These are phyloP conservation scores for Bombus pyrosoma DNA, from an alignment of 1,140 invertebrate species.

Conservation along the genomic window DNA sequence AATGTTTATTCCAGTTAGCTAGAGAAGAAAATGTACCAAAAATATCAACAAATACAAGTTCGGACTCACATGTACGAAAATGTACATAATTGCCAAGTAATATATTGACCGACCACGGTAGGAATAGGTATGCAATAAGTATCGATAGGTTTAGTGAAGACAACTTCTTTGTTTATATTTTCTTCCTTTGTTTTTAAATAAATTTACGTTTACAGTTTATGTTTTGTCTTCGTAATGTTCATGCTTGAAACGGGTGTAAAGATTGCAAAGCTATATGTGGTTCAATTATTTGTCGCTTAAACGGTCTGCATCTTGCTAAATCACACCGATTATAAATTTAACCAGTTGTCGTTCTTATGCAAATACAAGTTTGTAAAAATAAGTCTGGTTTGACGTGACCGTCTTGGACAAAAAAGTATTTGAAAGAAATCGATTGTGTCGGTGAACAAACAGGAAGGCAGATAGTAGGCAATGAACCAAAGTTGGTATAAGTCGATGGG, in stretches of 20 bases:
- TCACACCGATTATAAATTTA: neutral
- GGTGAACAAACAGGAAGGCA: conserved; percentile 30
- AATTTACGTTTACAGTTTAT: neutral
- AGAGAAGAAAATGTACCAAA: too few relatives aligned
- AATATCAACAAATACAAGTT: too few relatives aligned
- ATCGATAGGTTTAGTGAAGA: too few relatives aligned
- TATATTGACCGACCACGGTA: too few relatives aligned
- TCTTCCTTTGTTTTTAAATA: neutral
- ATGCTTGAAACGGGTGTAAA: neutral
- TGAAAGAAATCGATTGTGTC: conserved; percentile 28
- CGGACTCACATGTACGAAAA: too few relatives aligned
- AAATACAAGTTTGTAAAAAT: neutral
- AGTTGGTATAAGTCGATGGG: conserved; percentile 43
- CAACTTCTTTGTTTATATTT: too few relatives aligned
- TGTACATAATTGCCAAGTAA: too few relatives aligned
- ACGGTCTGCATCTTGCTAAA: neutral
- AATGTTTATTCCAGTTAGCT: too few relatives aligned
- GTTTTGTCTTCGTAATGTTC: neutral
- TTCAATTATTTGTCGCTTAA: neutral
- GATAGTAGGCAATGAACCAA: conserved; percentile 61
- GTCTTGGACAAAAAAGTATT: neutral
- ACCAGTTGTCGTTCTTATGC: neutral
- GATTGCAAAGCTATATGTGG: too few relatives aligned
- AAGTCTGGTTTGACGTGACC: neutral
- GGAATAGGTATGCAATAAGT: too few relatives aligned